Base-by-base conservation (phyloP, 1,140 invertebrate species). In the Arctopsyche grandis region DNA sequence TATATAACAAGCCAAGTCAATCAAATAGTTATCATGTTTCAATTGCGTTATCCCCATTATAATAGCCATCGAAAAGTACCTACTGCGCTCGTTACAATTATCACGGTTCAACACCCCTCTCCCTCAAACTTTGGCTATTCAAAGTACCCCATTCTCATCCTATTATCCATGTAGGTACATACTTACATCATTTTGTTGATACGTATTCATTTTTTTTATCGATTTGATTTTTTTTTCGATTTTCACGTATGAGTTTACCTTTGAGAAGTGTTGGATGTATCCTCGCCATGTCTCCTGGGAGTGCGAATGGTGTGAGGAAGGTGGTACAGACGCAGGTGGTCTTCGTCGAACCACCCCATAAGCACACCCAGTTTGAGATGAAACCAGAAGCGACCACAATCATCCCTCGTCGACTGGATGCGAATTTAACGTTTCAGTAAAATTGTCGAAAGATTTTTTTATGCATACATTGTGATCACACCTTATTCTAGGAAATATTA, bases 301-400 rank as follows among this genome's bases (percentile, higher is more conserved):
- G 38, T 29, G 29, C 7, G 38, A 46, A 5, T n/a, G n/a, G 46
- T 21, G 38, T 56, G 71, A 12, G 71, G 71, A 74, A 16, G 16
- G 71, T 12, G 46, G 44, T 26, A 26, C 71, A 74, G 71, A 52
- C 71, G 48, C 74, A 76, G 74, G 74, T 76, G 74, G 46, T 63
- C n/a, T 1, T 24, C 0, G 24, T 24, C 7, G 52, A 44, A 44
- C 16, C 19, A 48, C 38, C 69, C 52, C 74, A 66, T 76, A 19
- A 66, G 56, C 26, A 63, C 56, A 76, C 44, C 26, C 29, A 24
- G 19, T 38, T 43, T 43, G 9, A 14, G 19, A 56, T 4, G 21
- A 29, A 63, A 76, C 52, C 74, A 76, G 74, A 76, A 76, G 74
- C 56, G 74, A 43, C 74, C 74, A 56, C 44, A 66, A 29, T 48